phyloP scores from a whole-genome alignment of 2,797 vertebrate genomes.

The Ficedula albicollis region DNA sequence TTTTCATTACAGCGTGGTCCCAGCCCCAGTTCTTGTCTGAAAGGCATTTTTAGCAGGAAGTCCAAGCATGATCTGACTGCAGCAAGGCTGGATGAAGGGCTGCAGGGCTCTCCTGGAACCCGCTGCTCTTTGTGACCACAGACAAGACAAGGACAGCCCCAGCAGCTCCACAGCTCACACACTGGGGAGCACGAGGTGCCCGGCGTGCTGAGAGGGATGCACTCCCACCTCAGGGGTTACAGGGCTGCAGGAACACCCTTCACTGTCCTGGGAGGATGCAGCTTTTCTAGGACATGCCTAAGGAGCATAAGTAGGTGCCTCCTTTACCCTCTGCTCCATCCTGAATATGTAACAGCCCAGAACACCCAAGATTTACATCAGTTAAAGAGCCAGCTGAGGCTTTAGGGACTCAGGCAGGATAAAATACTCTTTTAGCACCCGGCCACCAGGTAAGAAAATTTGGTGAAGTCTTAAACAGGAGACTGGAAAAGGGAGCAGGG shows the following conservation, averaged over 20 bases:
- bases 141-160: neutral
- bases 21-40: neutral
- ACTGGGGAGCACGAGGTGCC: neutral
- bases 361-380: conserved; percentile 5
- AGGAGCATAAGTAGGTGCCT: conserved; percentile 12
- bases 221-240: neutral
- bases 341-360: conserved; percentile 7
- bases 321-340: conserved; percentile 13
- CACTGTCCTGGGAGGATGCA: neutral
- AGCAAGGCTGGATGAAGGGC: neutral
- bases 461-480: neutral
- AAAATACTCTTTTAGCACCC: conserved; percentile 16
- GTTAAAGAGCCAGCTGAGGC: conserved; percentile 38
- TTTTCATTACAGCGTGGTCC: neutral
- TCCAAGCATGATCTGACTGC: neutral
- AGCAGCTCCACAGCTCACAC: neutral
- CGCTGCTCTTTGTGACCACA: neutral
- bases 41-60: neutral
- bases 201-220: neutral
- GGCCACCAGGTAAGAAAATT: neutral
- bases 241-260: neutral
- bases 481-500: neutral
- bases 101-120: neutral
- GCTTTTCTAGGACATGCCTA: neutral
- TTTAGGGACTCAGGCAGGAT: conserved; percentile 32